Evolutionary conservation across 2,797 vertebrate genomes (phyloP).

Genomic region (Sibirionetta formosa): DNA sequence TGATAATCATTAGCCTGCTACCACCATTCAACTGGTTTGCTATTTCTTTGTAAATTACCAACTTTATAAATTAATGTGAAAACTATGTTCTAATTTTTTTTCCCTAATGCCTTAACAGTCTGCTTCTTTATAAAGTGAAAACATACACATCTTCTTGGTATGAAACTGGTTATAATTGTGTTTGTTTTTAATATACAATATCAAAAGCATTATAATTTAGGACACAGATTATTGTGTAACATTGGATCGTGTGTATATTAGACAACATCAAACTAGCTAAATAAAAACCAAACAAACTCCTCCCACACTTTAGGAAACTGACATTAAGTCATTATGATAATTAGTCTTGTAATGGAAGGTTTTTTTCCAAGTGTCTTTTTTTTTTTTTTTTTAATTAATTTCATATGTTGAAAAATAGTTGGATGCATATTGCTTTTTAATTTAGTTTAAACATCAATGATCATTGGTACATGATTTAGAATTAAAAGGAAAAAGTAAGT

Average conservation of each 20-base stretch:
- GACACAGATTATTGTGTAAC: neutral
- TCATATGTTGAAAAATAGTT: neutral
- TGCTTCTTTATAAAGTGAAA: slow-evolving; percentile 17
- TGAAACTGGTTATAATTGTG: neutral
- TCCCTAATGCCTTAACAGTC: neutral
- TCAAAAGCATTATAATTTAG: neutral
- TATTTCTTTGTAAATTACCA: neutral
- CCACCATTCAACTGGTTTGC: neutral
- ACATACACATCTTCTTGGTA: neutral
- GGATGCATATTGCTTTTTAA: neutral
- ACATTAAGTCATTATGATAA: neutral
- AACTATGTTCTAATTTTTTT: neutral
- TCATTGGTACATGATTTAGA: neutral
- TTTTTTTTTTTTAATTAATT: neutral
- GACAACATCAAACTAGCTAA: neutral
- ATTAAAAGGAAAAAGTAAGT: neutral
- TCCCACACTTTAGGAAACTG: neutral
- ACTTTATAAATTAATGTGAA: neutral
- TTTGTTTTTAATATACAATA: neutral
- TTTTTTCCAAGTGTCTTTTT: neutral
- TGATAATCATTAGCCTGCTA: neutral
- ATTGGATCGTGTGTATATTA: neutral
- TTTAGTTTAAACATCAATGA: neutral
- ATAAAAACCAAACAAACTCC: neutral
- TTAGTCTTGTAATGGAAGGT: neutral